A percentile compares a stretch with the other conserved stretches of the same genome.
Evolutionary conservation across 2,888 invertebrate species (phyloP).

Genomic region (Colletes collaris): DNA sequence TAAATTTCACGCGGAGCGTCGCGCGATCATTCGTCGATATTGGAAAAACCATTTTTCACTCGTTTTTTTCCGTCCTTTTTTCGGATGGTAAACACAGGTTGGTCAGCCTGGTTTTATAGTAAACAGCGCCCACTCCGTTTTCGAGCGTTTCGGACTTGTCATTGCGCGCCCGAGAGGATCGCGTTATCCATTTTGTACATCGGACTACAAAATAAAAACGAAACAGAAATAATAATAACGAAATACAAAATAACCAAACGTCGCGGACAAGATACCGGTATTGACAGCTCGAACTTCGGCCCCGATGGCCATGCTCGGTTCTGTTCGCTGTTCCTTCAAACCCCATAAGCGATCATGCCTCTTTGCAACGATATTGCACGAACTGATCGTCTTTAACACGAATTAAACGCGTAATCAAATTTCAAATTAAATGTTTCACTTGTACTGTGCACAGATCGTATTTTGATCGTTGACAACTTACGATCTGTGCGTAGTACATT

Average conservation of each 20-base stretch:
- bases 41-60: constrained; percentile 53
- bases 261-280: constrained; percentile 8
- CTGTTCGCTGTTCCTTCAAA: too few relatives aligned
- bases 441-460: too few relatives aligned
- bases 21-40: constrained; percentile 51
- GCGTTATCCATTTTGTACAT: constrained; percentile 42
- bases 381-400: too few relatives aligned
- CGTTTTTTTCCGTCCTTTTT: background rate
- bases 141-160: constrained; percentile 36
- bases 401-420: too few relatives aligned
- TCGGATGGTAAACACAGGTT: constrained; percentile 46
- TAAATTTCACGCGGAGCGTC: constrained; percentile 47
- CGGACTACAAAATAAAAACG: constrained; percentile 21
- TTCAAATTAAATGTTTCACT: too few relatives aligned
- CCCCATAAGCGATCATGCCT: too few relatives aligned
- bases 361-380: too few relatives aligned
- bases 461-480: too few relatives aligned
- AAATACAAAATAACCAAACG: too few relatives aligned
- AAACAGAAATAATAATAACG: background rate
- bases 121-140: constrained; percentile 35
- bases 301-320: background rate
- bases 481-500: too few relatives aligned
- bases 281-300: constrained; percentile 10
- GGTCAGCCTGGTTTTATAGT: constrained; percentile 43
- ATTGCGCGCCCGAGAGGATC: constrained; percentile 24